These are phyloP conservation scores for Idaea biselata DNA, from an alignment of 2,888 invertebrate species.

Conservation along the genomic window DNA sequence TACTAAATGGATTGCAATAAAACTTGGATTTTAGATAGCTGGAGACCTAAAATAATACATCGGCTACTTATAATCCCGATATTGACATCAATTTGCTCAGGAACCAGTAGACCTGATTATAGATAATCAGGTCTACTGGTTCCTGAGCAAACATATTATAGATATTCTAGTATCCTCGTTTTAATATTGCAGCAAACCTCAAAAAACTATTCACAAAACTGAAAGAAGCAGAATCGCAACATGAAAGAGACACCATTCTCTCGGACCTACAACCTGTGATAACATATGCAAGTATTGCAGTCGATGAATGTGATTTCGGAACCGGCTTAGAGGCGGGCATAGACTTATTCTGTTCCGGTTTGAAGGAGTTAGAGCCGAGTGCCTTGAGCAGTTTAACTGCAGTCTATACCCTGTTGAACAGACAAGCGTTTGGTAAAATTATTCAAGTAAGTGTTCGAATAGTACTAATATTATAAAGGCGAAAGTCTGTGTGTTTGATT, in stretches of 20 bases:
- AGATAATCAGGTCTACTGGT: too few relatives aligned
- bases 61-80: too few relatives aligned
- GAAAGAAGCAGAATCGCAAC: slow-evolving; percentile 78
- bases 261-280: slow-evolving; percentile 89
- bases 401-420: slow-evolving; percentile 88
- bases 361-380: slow-evolving; percentile 83
- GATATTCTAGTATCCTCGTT: too few relatives aligned
- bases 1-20: too few relatives aligned
- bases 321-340: slow-evolving; percentile 94
- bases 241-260: slow-evolving; percentile 81
- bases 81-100: too few relatives aligned
- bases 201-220: slow-evolving; percentile 86
- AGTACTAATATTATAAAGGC: too few relatives aligned
- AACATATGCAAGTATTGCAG: slow-evolving; percentile 92
- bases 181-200: slow-evolving; percentile 78
- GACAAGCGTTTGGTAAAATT: slow-evolving; percentile 87
- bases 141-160: too few relatives aligned
- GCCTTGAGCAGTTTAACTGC: slow-evolving; percentile 84
- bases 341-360: slow-evolving; percentile 89
- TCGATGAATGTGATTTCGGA: slow-evolving; percentile 97
- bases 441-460: slow-evolving; percentile 67
- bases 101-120: too few relatives aligned
- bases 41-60: too few relatives aligned
- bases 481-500: too few relatives aligned
- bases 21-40: too few relatives aligned